A percentile compares a stretch with the other conserved stretches of the same genome.
phyloP scores from a whole-genome alignment of 2,888 invertebrate species.

The Hedychridium roseum region DNA sequence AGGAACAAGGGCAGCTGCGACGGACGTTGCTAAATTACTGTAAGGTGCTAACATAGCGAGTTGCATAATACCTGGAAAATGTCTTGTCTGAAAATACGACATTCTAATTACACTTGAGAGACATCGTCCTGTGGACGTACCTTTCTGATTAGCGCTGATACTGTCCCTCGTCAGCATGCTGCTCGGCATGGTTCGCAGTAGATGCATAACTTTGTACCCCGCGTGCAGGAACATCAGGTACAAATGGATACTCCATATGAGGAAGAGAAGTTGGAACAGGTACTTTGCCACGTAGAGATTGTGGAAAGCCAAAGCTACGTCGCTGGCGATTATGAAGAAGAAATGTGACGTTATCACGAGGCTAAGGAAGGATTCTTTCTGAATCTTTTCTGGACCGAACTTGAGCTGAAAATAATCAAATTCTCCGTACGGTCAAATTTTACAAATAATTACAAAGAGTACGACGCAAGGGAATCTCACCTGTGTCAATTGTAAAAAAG shows the following conservation, averaged over 20 bases:
- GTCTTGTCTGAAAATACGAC: too few relatives aligned
- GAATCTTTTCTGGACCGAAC: slow-evolving; percentile 65
- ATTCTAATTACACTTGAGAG: too few relatives aligned
- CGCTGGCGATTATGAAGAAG: slow-evolving; percentile 64
- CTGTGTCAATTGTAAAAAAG: slow-evolving; percentile 68
- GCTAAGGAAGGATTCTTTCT: slow-evolving; percentile 65
- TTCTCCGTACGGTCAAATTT: neutral
- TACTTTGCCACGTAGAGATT: slow-evolving; percentile 64
- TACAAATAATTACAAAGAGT: neutral
- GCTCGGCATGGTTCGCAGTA: slow-evolving; percentile 63
- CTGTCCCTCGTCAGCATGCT: slow-evolving; percentile 61
- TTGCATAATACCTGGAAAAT: slow-evolving; percentile 64
- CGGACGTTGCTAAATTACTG: slow-evolving; percentile 66
- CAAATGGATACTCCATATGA: slow-evolving; percentile 67
- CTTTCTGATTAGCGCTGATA: slow-evolving; percentile 61
- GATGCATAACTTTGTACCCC: slow-evolving; percentile 65
- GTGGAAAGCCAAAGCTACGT: slow-evolving; percentile 64
- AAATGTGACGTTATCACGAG: slow-evolving; percentile 67
- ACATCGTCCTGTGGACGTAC: too few relatives aligned
- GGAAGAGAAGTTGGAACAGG: slow-evolving; percentile 66
- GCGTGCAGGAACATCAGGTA: slow-evolving; percentile 68
- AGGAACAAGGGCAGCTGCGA: slow-evolving; percentile 66
- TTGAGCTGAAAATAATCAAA: slow-evolving; percentile 60
- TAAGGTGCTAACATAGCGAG: slow-evolving; percentile 67
- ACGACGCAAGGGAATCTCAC: slow-evolving; percentile 45